Evolutionary conservation across 2,113 vertebrate genomes (phyloP).

Genomic region (Orcinus orca): DNA sequence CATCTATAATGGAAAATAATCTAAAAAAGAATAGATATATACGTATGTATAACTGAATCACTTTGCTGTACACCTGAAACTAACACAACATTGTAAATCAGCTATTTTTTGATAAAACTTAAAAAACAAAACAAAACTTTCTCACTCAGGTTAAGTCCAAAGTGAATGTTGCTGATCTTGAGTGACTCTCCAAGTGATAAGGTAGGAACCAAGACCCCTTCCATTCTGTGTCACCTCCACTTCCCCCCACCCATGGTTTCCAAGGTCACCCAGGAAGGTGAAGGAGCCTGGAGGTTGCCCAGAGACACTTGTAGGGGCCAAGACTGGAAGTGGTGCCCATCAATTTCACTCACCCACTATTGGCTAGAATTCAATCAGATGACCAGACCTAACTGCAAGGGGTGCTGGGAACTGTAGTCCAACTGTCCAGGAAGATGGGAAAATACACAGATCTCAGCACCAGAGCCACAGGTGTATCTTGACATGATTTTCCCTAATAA

Average conservation of each 20-base stretch:
- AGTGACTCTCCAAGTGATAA: not conserved
- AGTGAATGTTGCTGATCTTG: not conserved
- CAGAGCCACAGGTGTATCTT: not conserved
- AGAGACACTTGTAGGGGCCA: accelerated
- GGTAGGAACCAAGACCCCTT: not conserved
- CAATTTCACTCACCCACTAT: too few species aligned
- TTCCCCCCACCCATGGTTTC: not conserved
- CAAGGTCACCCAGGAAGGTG: not conserved
- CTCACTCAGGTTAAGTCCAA: not conserved
- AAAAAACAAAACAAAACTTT: not conserved
- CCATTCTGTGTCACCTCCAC: not conserved
- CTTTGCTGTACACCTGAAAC: too few species aligned
- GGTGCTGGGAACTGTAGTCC: not conserved
- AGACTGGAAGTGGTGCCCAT: not conserved
- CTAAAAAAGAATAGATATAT: too few species aligned
- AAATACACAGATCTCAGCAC: not conserved
- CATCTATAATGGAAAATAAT: too few species aligned
- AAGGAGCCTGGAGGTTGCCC: not conserved
- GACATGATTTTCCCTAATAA: not conserved
- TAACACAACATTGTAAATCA: too few species aligned
- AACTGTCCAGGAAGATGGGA: too few species aligned
- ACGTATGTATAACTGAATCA: too few species aligned
- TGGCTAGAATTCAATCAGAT: not conserved
- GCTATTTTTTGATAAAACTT: too few species aligned
- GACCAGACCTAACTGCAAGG: not conserved